Evolutionary conservation across 2,888 invertebrate species (phyloP).

Genomic region (Sinopyrophorus schimmeli): DNA sequence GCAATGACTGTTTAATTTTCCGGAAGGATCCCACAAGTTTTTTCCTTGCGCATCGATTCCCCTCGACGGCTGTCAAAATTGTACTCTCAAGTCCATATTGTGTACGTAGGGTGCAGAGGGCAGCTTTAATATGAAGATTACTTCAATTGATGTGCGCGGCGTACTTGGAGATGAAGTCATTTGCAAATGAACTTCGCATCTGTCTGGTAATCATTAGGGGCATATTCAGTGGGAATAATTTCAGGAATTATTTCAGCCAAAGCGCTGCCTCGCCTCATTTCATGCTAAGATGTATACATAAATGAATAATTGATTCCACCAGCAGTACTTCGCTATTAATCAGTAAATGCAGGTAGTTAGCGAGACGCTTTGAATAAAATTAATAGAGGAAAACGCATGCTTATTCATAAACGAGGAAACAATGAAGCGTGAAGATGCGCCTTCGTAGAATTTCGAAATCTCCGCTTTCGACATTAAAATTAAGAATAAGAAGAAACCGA

Average conservation of each 20-base stretch:
- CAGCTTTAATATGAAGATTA: slow-evolving; percentile 56
- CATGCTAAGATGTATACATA: slow-evolving; percentile 45
- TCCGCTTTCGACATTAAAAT: slow-evolving; percentile 25
- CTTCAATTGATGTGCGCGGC: slow-evolving; percentile 51
- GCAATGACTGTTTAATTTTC: slow-evolving; percentile 47
- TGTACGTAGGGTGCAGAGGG: slow-evolving; percentile 44
- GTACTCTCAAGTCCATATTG: slow-evolving; percentile 52
- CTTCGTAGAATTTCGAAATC: too few relatives aligned
- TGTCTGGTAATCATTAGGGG: slow-evolving; percentile 54
- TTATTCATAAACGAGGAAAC: not conserved
- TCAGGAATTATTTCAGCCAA: slow-evolving; percentile 49
- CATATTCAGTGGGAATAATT: slow-evolving; percentile 56
- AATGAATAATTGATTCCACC: slow-evolving; percentile 50
- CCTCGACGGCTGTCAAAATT: slow-evolving; percentile 51
- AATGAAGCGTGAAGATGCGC: too few relatives aligned
- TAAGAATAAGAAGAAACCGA: slow-evolving; percentile 20
- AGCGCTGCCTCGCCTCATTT: slow-evolving; percentile 34
- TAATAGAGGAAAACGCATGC: slow-evolving; percentile 18
- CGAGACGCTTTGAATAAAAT: slow-evolving; percentile 26
- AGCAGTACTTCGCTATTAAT: slow-evolving; percentile 49
- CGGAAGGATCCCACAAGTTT: slow-evolving; percentile 46
- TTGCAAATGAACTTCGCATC: slow-evolving; percentile 56
- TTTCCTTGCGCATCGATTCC: slow-evolving; percentile 39
- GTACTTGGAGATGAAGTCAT: slow-evolving; percentile 52
- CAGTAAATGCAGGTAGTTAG: slow-evolving; percentile 44